Base-by-base conservation (phyloP, 1,140 invertebrate genomes). In the Portunus trituberculatus region DNA sequence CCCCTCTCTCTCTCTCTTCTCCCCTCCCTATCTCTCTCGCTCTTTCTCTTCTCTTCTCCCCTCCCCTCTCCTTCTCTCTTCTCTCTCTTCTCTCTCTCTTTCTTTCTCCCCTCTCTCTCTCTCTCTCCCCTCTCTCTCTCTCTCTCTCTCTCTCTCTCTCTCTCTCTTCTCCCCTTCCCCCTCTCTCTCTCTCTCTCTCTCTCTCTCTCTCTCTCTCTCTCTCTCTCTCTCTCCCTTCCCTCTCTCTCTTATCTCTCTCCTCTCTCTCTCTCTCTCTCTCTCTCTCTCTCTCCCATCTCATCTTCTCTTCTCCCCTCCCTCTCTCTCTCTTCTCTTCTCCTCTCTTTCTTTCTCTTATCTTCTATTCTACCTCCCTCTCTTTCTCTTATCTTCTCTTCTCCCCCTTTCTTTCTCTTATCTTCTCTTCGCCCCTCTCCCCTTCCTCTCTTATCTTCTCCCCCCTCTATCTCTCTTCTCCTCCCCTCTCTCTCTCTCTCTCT, bases 161-260 rank as follows among this genome's bases (percentile, higher is more conserved):
- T n/a, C n/a, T n/a, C n/a, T n/a, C n/a, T n/a, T n/a, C n/a, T n/a
- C n/a, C n/a, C n/a, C n/a, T n/a, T n/a, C n/a, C n/a, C n/a, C n/a
- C n/a, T n/a, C n/a, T n/a, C n/a, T n/a, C n/a, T 76, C 67, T 76
- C 67, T 76, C 67, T 76, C 67, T 76, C 67, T 76, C 84, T 87
- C 84, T 87, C 84, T 31, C 84, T 31, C 84, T 87, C 29, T 87
- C 84, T 31, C 84, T 87, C 29, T 87, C 84, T 31, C 16, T 87
- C 16, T 87, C 84, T 87, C 29, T 31, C 29, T 87, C 84, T 87
- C 84, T 87, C 84, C 28, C 84, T 25, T 29, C 12, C 84, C 28
- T 29, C 28, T 28, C 31, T 29, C 28, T 28, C 28, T 29, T 25
- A 16, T 14, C 28, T 87, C 84, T 31, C 84, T 25, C 16, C 31